Evolutionary conservation across 1,140 invertebrate species (phyloP).

Genomic region (Rhagoletis zephyria): DNA sequence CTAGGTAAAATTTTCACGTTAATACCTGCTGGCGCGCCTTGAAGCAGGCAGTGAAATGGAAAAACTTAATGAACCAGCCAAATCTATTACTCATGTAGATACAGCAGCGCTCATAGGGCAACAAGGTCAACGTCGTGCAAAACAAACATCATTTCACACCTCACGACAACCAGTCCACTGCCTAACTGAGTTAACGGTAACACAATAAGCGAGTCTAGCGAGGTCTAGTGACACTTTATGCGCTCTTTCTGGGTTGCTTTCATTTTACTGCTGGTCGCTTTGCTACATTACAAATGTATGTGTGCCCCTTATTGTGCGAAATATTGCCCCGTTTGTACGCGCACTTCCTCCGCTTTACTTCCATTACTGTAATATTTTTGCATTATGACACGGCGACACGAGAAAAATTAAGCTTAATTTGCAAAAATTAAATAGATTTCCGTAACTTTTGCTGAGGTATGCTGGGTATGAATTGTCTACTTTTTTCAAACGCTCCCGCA

Average conservation of each 20-base stretch:
- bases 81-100: background rate
- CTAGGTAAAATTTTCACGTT: background rate
- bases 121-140: background rate
- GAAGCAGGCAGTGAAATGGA: conserved; percentile 33
- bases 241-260: background rate
- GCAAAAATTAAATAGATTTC: conserved; percentile 33
- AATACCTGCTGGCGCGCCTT: conserved; percentile 16
- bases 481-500: background rate
- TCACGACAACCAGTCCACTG: background rate
- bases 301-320: background rate
- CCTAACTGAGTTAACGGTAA: no score
- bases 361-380: background rate
- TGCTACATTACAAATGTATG: background rate
- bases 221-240: background rate
- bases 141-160: background rate
- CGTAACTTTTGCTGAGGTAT: background rate
- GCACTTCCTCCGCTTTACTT: background rate
- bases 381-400: background rate
- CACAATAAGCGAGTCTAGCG: background rate
- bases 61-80: conserved; percentile 37
- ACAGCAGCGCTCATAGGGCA: background rate
- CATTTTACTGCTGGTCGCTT: no score
- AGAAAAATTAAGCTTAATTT: conserved; percentile 27
- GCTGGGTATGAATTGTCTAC: background rate
- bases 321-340: background rate